phyloP scores from a whole-genome alignment of 2,113 vertebrate genomes.

The Oenanthe melanoleuca region DNA sequence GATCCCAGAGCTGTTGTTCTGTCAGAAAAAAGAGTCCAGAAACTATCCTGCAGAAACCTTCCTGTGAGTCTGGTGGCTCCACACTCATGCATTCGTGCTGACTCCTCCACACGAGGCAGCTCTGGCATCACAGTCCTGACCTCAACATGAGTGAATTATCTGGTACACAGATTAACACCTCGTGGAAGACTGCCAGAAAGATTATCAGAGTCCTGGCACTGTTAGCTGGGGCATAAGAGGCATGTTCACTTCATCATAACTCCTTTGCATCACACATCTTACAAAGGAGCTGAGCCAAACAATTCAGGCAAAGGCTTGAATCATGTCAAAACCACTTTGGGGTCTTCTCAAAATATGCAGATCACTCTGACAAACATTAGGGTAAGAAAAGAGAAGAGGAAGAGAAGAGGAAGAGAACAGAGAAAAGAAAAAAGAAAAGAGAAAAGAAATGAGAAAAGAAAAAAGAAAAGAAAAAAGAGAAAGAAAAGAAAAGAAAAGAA shows the following conservation, averaged over 20 bases:
- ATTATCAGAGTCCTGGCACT: neutral
- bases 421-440: no score
- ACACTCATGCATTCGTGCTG: neutral
- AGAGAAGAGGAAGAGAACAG: no score
- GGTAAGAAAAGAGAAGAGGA: no score
- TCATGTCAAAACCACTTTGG: neutral
- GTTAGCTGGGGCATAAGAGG: neutral
- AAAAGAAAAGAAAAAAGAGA: no score
- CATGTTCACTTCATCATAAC: accelerated
- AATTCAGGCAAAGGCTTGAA: neutral
- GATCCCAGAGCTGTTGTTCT: neutral
- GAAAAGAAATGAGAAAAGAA: no score
- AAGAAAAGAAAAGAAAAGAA: no score
- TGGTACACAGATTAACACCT: neutral
- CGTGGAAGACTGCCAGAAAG: neutral
- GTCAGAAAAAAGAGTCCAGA: neutral
- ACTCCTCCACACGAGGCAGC: neutral
- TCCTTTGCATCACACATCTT: neutral
- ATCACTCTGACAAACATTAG: neutral
- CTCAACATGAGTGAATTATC: neutral
- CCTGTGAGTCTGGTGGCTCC: neutral
- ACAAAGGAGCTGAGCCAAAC: neutral
- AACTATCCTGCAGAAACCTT: neutral
- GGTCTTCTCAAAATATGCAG: neutral
- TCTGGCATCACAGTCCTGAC: neutral